These are phyloP conservation scores for Melanotaenia parkinsoni DNA, from an alignment of 2,797 vertebrate species.

Conservation along the genomic window DNA sequence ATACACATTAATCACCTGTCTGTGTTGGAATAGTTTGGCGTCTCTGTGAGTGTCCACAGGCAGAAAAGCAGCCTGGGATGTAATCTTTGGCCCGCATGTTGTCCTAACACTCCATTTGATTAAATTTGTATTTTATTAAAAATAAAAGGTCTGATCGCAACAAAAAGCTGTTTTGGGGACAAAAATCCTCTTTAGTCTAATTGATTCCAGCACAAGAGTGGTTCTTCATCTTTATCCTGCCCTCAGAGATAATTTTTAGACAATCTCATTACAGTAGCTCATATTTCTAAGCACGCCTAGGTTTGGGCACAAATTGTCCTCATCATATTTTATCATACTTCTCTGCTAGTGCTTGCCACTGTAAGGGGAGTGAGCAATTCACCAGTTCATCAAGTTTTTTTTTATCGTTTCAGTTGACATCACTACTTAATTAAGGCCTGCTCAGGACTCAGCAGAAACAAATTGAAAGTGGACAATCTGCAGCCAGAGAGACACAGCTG, in stretches of 20 bases:
- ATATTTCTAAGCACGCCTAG: conserved; percentile 48
- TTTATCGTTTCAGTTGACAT: conserved; percentile 51
- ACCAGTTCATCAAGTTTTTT: conserved; percentile 53
- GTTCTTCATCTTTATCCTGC: conserved; percentile 64
- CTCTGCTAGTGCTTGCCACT: conserved; percentile 1
- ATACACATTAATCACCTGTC: background rate
- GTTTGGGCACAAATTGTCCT: conserved; percentile 54
- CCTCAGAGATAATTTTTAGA: conserved; percentile 66
- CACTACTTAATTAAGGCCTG: conserved; percentile 52
- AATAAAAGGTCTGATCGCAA: conserved; percentile 28
- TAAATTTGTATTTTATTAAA: conserved; percentile 22
- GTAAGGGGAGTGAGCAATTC: conserved; percentile 33
- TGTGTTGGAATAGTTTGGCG: background rate
- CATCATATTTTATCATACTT: conserved; percentile 45
- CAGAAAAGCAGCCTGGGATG: background rate
- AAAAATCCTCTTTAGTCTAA: conserved; percentile 56
- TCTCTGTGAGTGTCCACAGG: background rate
- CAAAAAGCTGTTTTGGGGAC: conserved; percentile 40
- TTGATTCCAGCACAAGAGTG: conserved; percentile 58
- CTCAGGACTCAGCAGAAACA: conserved; percentile 32
- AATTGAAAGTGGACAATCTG: conserved; percentile 35
- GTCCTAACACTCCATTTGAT: conserved; percentile 19
- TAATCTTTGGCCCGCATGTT: conserved; percentile 12
- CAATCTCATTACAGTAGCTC: conserved; percentile 66
- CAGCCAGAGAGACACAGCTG: conserved; percentile 2